Conservation (phyloP, 1,140 invertebrate species). For the Globodera rostochiensis region DNA sequence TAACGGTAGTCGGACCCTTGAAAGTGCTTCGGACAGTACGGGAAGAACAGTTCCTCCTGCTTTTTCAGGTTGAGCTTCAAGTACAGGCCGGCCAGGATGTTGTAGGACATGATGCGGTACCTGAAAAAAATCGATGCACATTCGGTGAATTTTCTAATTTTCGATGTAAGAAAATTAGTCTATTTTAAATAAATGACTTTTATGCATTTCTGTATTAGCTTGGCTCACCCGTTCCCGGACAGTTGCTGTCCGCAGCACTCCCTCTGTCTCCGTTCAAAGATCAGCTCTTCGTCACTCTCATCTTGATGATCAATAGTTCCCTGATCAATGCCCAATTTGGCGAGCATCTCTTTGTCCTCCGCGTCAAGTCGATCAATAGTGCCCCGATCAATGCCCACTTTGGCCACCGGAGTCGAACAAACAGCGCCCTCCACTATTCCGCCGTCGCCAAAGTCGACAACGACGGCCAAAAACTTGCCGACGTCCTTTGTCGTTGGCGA, state of each 20-base stretch:
- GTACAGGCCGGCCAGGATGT: conserved; percentile 35
- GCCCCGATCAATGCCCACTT: background rate
- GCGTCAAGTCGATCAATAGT: background rate
- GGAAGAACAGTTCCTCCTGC: conserved; percentile 34
- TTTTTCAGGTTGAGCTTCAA: conserved; percentile 13
- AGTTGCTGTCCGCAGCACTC: conserved; percentile 6
- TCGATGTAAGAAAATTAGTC: no score
- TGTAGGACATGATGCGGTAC: conserved; percentile 19
- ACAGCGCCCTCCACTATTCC: conserved; percentile 6
- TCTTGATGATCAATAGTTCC: background rate
- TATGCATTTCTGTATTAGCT: background rate
- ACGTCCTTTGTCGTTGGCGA: conserved; percentile 11
- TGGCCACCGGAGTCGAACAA: conserved; percentile 3
- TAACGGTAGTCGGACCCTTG: conserved; percentile 31
- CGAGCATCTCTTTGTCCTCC: background rate
- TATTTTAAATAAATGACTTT: background rate
- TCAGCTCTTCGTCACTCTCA: conserved; percentile 10
- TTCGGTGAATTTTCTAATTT: no score
- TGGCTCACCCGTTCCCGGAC: background rate
- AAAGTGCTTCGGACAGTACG: conserved; percentile 33
- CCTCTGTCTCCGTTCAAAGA: conserved; percentile 26
- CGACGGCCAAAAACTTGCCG: conserved; percentile 16
- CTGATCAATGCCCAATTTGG: background rate
- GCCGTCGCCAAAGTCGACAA: conserved; percentile 23
- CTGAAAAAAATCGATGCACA: background rate